Evolutionary conservation across 2,888 invertebrate species (phyloP).

Genomic region (Orchesellides sinensis): DNA sequence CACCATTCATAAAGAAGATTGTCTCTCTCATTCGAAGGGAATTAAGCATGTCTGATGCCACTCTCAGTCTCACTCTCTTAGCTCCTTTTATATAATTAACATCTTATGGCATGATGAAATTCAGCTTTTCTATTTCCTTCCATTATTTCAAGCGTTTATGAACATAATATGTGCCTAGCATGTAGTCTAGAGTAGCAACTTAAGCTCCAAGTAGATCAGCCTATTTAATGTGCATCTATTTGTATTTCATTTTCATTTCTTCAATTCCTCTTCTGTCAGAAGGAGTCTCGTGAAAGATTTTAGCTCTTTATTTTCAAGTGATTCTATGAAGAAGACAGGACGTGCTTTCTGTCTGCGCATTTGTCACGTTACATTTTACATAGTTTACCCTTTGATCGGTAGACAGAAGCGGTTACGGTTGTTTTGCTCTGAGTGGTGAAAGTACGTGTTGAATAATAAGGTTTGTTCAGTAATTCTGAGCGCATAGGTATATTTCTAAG

Average conservation of each 20-base stretch:
- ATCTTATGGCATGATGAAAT: neutral
- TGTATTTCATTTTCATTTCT: slow-evolving; percentile 9
- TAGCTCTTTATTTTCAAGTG: no score
- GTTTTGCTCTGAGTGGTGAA: slow-evolving; percentile 8
- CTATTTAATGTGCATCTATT: no score
- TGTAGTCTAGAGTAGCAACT: no score
- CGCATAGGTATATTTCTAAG: no score
- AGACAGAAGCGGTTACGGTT: slow-evolving; percentile 32
- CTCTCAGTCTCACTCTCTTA: no score
- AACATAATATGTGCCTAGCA: no score
- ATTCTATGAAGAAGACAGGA: no score
- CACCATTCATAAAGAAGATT: no score
- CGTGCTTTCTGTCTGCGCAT: slow-evolving; percentile 34
- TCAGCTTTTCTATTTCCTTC: neutral
- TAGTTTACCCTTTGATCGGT: slow-evolving; percentile 45
- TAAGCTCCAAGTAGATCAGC: no score
- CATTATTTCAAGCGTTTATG: slow-evolving; percentile 11
- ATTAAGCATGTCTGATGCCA: neutral
- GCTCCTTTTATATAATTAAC: neutral
- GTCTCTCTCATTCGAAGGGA: neutral
- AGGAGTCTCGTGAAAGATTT: neutral
- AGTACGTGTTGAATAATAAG: slow-evolving; percentile 24
- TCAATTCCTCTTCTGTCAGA: neutral
- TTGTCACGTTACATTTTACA: slow-evolving; percentile 48
- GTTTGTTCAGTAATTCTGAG: no score